Evolutionary conservation across 1,140 invertebrate genomes (phyloP), one percentile per base, ranked within the genome.

Genomic region (Ephestia elutella): DNA sequence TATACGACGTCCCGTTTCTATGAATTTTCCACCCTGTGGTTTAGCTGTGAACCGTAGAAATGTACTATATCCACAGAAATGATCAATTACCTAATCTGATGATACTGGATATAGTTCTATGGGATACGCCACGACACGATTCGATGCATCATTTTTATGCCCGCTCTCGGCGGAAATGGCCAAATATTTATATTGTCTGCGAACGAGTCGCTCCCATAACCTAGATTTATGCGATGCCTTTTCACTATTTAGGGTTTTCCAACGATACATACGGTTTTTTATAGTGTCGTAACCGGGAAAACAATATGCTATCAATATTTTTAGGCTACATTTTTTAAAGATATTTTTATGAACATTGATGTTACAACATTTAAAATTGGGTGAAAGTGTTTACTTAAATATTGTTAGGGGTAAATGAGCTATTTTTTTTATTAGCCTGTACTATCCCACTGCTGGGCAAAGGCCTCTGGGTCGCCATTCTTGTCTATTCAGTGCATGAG

Each of bases 121-220:
- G 11, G 25, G 8, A 32, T 32, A 32, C 1, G 9, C 11, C 2
- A 13, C n/a, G 3, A 44, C 38, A 4, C n/a, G 15, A 15, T 35
- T 9, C 32, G 2, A 44, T 44, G 38, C n/a, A 3, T 44, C 38
- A 44, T 44, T 44, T 44, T 44, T 44, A 44, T 44, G 38, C 15
- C 15, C 13, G 38, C 38, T 44, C 38, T 44, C 38, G 38, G 2
- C 38, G 38, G 38, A 44, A 44, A 44, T 17, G n/a, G 38, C 38
- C 38, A 44, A 44, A 44, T 44, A 44, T 44, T 44, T 44, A 15
- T 44, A 44, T 44, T 44, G 74, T 72, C 65, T 68, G 62, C 54
- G 69, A 57, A 75, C 68, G 67, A 65, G 58, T 62, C 57, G 49
- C 62, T 61, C 66, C 68, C 66, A 72, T 66, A 74, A 69, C 62